Evolutionary conservation across 2,113 vertebrate genomes (phyloP).

Genomic region (Menidia beryllina): DNA sequence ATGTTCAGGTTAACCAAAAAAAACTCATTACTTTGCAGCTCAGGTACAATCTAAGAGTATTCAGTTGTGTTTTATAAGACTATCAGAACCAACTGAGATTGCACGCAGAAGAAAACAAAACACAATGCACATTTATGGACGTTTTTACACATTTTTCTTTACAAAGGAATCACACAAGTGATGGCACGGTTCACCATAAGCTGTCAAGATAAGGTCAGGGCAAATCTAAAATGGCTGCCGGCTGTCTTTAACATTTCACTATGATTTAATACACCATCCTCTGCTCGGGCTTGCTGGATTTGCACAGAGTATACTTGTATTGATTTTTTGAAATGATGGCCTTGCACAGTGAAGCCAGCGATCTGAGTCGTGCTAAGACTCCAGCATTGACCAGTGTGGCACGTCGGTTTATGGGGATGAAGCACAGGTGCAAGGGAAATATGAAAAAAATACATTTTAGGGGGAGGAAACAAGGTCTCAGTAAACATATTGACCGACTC

Average conservation of each 20-base stretch:
- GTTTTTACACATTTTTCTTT: not conserved
- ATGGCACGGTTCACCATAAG: slow-evolving; percentile 49
- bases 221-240: slow-evolving; percentile 50
- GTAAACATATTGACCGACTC: slow-evolving; percentile 71
- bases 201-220: slow-evolving; percentile 53
- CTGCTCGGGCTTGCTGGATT: slow-evolving; percentile 55
- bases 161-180: not conserved
- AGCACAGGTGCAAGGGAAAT: slow-evolving; percentile 48
- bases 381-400: slow-evolving; percentile 36
- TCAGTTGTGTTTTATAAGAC: not conserved
- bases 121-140: slow-evolving; percentile 1
- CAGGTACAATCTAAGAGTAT: not conserved
- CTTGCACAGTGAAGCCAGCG: slow-evolving; percentile 38
- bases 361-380: slow-evolving; percentile 52
- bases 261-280: slow-evolving; percentile 68
- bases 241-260: slow-evolving; percentile 61
- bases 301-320: slow-evolving; percentile 62
- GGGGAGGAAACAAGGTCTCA: slow-evolving; percentile 55
- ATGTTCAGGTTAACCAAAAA: slow-evolving; percentile 33
- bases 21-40: not conserved
- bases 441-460: slow-evolving; percentile 51
- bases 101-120: not conserved
- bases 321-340: slow-evolving; percentile 62
- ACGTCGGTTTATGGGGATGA: slow-evolving; percentile 63
- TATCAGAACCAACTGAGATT: not conserved